Base-by-base conservation (phyloP, 2,888 invertebrate genomes). In the Ormyrus labotus region DNA sequence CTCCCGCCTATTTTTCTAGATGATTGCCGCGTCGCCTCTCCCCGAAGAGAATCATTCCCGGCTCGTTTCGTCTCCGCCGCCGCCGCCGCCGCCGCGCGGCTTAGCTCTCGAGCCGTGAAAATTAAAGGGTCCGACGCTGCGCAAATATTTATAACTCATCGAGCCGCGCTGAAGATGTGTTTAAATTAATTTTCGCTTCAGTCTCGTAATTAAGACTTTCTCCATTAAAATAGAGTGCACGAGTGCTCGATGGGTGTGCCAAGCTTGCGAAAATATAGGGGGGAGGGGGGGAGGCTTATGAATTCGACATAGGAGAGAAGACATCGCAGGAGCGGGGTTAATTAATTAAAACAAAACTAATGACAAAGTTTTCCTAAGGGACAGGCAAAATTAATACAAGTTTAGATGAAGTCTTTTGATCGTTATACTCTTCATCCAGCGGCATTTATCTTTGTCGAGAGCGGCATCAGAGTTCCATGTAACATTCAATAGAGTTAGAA, bases 71-170 rank as follows among this genome's bases (percentile, higher is more conserved):
- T 68, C 75, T 68, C 68, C 19, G 34, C 2, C 19, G 19, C 19
- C 19, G 1, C 19, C 19, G 19, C 19, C 34, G 34, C 34, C 34
- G 34, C 4, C 34, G 34, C 34, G 34, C 34, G 34, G 77, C 77
- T 77, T 48, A 77, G 55, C 77, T 70, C 63, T 70, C 63, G 64
- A 77, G 61, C 77, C 67, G 70, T 57, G 63, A 77, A 77, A 77
- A 77, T 77, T 70, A 77, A 77, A 58, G 50, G 77, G 63, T 64
- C 34, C 64, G 78, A 34, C 10, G 60, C 58, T 72, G 13, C 51
- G 65, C 34, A 65, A 81, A 80, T 78, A 64, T 84, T 82, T 78
- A 70, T 60, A 68, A 67, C 61, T 69, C 76, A 67, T 70, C 70
- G 65, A 57, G 70, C n/a, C 48, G 47, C 48, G 45, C 34, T n/a